Evolutionary conservation across 2,797 vertebrate species (phyloP), one percentile per base, ranked within the genome.

Genomic region (Myoxocephalus aenaeus): DNA sequence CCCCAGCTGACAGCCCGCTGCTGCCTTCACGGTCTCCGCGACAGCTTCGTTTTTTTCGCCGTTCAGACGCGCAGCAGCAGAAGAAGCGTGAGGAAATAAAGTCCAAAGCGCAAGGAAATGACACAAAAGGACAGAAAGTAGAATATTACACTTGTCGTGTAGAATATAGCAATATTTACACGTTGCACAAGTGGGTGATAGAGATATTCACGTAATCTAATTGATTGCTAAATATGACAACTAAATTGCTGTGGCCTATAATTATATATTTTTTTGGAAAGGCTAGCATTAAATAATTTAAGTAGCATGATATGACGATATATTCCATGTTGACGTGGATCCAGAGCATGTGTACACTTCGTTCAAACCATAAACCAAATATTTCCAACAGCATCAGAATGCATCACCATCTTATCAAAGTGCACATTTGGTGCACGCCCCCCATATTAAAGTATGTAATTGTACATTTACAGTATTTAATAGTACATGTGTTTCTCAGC

Each of bases 1-100:
- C 14, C 75, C 72, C 79, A 68, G 86, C 92, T 89, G 92, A 90
- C 88, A 85, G 89, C 42, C 51, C 61, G 83, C n/a, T 86, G 93
- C 10, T 77, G 87, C 92, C 36, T 94, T 94, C 89, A 89, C 0
- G 54, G 81, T 77, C 86, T 2, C 3, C 17, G 0, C 53, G 1
- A 3, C 0, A 40, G 59, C 36, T 69, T 34, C 0, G 79, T 0
- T 0, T 34, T 5, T 77, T 32, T 17, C 5, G 13, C 9, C 0
- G 3, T n/a, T 10, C n/a, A 9, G 17, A 12, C 17, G 46, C 38
- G 14, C 29, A 2, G 3, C 1, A 8, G 6, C 38, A 42, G 40
- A 14, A 40, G 12, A 42, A 15, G 18, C 13, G 14, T 27, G 5
- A 13, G 18, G 3, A n/a, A 51, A 29, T 18, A 4, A 22, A 38